Evolutionary conservation across 2,888 invertebrate species (phyloP), one percentile per base, ranked within the genome.

Genomic region (Parthenolecanium corni): DNA sequence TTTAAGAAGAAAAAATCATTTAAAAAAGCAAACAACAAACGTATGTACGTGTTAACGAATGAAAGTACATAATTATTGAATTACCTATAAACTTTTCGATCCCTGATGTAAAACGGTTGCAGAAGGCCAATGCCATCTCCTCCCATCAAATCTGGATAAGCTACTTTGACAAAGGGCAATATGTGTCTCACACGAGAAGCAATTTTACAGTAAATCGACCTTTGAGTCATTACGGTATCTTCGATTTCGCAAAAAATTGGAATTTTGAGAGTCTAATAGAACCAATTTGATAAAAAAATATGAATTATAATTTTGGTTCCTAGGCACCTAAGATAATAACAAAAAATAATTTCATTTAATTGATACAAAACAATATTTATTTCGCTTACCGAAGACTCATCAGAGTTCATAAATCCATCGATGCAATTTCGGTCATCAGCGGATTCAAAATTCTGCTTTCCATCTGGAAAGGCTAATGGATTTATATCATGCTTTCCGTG

Each of bases 111-210:
- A 18, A 85, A 73, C 1, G 81, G 80, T 70, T 86, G 84, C 0
- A 79, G 76, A n/a, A 74, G 73, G 52, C 75, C 76, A 23, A 65
- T 58, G 3, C 62, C 64, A n/a, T 64, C 56, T 1, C 58, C 63
- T 38, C 69, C 69, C 67, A 78, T 76, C 74, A 85, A 75, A 69
- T 87, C 87, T 18, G 88, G 87, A 72, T 84, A 86, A 0, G 86
- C 84, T 4, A 86, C 79, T 74, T 86, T 86, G 36, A 83, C 80
- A 72, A 86, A 85, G 5, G 81, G 80, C 65, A 82, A 79, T 14
- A 85, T 80, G 70, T 82, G 82, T 61, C 73, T 76, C 3, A 82
- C 80, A 66, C 76, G 74, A 42, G 80, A 80, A 0, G 82, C 78
- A 65, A 82, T 75, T 6, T 73, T 74, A 54, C 76, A 77, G 70